Base-by-base conservation (phyloP, 2,888 invertebrate genomes). In the Pogonocherus hispidulus region DNA sequence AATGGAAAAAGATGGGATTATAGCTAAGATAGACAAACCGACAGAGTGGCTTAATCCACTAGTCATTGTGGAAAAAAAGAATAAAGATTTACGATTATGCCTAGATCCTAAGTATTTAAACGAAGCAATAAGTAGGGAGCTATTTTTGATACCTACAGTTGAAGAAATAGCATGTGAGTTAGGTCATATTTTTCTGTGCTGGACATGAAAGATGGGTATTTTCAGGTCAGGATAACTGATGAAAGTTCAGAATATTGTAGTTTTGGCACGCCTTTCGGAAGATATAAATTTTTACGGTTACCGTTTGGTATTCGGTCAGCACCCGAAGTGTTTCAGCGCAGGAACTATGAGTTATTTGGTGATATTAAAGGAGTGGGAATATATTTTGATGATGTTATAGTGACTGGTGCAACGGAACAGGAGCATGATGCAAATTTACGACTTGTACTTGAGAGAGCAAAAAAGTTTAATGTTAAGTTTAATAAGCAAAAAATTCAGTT, bases 331-430 rank as follows among this genome's bases (percentile, higher is more conserved):
- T 44, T 44, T 44, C 44, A 44, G 16, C n/a, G 16, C 1, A 14
- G 22, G 9, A 64, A 73, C 35, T 60, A 55, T n/a, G 8, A 68
- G 27, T 57, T 73, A 5, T 71, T 79, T 35, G 46, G 18, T 11
- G 27, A 65, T 11, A 49, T 75, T 6, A 63, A 70, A 57, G 78
- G 77, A 2, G 74, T 79, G 2, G 68, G 68, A 37, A 66, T 74
- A 4, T 77, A 77, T 65, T 69, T 80, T 27, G 79, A 81, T 71
- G 80, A 81, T 70, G 56, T 70, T 8, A 64, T 74, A 14, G 6
- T 44, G 1, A 14, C 16, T 16, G 44, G 44, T n/a, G n/a, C n/a
- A n/a, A n/a, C n/a, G n/a, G n/a, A n/a, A n/a, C n/a, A n/a, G n/a
- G n/a, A n/a, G n/a, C 72, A 74, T 67, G 70, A 72, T 46, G 1